Base-by-base conservation (phyloP, 2,888 invertebrate genomes). In the Cantharis nigra region DNA sequence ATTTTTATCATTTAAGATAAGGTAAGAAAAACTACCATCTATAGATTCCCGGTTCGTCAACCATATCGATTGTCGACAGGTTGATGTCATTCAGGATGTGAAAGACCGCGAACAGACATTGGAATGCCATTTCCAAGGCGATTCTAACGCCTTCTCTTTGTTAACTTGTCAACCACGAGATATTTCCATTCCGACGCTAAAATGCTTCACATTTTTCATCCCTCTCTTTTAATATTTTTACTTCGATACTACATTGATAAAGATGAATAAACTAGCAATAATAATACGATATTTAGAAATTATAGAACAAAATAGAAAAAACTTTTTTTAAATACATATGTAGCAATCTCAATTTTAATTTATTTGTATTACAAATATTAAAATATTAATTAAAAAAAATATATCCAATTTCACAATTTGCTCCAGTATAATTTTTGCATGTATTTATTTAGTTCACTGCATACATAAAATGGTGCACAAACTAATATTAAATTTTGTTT, bases 121-220 rank as follows among this genome's bases (percentile, higher is more conserved):
- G 85, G 85, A 85, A 85, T 85, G 85, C 83, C 85, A 85, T 85
- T 85, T 85, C 83, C 82, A 80, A 83, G 83, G 83, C 83, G 83
- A 83, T 82, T 82, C 83, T 82, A 83, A 83, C 83, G 83, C 83
- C 81, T 80, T 81, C 79, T 82, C 84, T 84, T 85, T 86, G 86
- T 86, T 85, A 84, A 84, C 84, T 83, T 85, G 84, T 85, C 85
- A 83, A 84, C 85, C 85, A 83, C 83, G 82, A 85, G 83, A 85
- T 85, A 85, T 85, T 86, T 83, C 81, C 85, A 83, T 83, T 82
- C 81, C 82, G 79, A 78, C 77, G 78, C 70, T 80, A 83, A 85
- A 83, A 83, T 80, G 78, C 82, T 79, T 83, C 73, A 23, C 63
- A 79, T 79, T 77, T 78, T 77, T 77, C 72, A 74, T 77, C 75